Conservation (phyloP, 2,113 vertebrate genomes). For the Nicator chloris region DNA sequence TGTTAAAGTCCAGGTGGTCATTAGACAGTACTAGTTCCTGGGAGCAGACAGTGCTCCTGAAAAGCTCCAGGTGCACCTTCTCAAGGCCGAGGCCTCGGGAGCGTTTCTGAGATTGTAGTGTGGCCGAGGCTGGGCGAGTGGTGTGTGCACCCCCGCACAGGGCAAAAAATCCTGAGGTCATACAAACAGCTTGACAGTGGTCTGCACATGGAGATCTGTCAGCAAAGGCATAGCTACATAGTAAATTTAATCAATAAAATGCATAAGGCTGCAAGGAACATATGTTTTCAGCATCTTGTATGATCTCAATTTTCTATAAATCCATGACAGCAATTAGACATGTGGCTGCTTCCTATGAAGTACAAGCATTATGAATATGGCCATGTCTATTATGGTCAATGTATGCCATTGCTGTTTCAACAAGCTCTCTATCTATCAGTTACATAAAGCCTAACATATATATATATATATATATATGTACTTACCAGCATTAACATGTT, state of each 20-base stretch:
- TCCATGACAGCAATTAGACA: neutral
- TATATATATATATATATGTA: too few species aligned
- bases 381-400: neutral
- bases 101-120: neutral
- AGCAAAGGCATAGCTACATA: neutral
- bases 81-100: neutral
- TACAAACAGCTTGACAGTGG: neutral
- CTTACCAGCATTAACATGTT: neutral
- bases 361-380: neutral
- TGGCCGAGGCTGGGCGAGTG: fast-evolving
- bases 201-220: neutral
- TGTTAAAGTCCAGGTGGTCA: neutral
- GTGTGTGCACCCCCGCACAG: neutral
- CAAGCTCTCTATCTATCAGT: neutral
- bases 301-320: neutral
- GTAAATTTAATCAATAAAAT: neutral
- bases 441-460: neutral
- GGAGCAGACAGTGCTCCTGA: neutral
- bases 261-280: neutral
- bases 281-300: neutral
- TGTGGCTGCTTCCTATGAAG: neutral
- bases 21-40: neutral
- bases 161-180: neutral
- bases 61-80: neutral
- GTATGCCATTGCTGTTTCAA: neutral